phyloP scores from a whole-genome alignment of 2,888 invertebrate species.

The Hirtodrosophila alboralis region DNA sequence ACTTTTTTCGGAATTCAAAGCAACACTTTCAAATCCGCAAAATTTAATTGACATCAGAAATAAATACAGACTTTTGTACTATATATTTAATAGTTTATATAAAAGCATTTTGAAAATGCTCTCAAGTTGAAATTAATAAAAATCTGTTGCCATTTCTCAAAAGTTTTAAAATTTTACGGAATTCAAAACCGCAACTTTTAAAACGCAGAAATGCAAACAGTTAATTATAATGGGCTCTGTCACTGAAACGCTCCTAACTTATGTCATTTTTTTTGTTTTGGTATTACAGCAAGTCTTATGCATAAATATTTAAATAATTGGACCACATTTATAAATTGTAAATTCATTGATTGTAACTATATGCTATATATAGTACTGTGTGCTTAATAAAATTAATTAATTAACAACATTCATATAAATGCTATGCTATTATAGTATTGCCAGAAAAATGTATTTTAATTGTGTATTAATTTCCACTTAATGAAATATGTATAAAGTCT shows the following conservation, averaged over 20 bases:
- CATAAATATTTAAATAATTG: slow-evolving; percentile 5
- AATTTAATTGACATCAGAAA: no score
- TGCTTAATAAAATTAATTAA: slow-evolving; percentile 14
- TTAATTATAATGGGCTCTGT: no score
- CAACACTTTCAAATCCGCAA: no score
- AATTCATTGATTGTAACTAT: slow-evolving; percentile 5
- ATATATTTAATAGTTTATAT: no score
- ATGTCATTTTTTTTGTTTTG: slow-evolving; percentile 13
- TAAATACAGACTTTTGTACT: no score
- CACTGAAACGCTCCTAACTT: background rate
- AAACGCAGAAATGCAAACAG: no score
- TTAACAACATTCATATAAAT: slow-evolving; percentile 15
- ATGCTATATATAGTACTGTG: slow-evolving; percentile 16
- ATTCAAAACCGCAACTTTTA: no score
- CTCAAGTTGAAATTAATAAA: no score
- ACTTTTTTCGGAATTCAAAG: no score
- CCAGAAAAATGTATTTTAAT: slow-evolving; percentile 18
- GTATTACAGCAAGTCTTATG: slow-evolving; percentile 27
- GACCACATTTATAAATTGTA: slow-evolving; percentile 1
- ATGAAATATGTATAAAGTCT: slow-evolving; percentile 27
- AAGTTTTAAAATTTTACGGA: no score
- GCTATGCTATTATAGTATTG: slow-evolving; percentile 36
- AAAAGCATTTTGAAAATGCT: no score
- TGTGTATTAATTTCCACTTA: slow-evolving; percentile 5
- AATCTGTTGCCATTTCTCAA: no score